Conservation (phyloP, 1,140 invertebrate species). For the Chrysomallon squamiferum region DNA sequence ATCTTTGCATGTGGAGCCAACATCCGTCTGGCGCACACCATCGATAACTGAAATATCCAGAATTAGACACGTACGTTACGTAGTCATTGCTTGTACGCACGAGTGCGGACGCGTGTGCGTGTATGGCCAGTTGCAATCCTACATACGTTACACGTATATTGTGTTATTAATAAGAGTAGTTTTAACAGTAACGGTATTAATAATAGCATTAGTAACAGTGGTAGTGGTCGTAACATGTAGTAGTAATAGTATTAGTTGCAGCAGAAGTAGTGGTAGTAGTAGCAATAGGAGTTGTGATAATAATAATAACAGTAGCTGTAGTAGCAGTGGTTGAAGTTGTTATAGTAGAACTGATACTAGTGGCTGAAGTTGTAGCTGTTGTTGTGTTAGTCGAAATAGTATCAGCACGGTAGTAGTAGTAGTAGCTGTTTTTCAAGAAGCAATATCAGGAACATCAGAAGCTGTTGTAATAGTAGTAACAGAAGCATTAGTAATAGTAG, state of each 20-base stretch:
- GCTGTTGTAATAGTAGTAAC: too few species aligned
- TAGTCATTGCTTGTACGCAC: neutral
- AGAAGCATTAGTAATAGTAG: too few species aligned
- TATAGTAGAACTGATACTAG: neutral
- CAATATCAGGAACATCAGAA: too few species aligned
- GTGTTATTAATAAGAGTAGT: neutral
- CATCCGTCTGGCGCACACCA: neutral
- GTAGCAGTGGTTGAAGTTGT: conserved; percentile 3
- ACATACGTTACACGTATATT: neutral
- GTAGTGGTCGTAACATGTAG: too few species aligned
- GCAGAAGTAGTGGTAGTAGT: too few species aligned
- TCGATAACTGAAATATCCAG: neutral
- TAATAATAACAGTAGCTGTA: too few species aligned
- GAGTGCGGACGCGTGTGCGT: neutral
- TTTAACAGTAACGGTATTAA: neutral
- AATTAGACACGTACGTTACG: neutral
- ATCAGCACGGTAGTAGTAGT: too few species aligned
- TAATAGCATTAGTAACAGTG: neutral
- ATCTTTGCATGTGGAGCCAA: neutral
- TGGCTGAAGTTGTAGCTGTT: too few species aligned
- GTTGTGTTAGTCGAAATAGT: too few species aligned
- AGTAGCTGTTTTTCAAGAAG: too few species aligned
- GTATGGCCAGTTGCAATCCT: neutral
- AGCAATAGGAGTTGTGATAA: too few species aligned
- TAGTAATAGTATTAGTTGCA: too few species aligned